A percentile compares a stretch with the other conserved stretches of the same genome.
phyloP scores from a whole-genome alignment of 2,888 invertebrate genomes.

The Tethea ocularis region DNA sequence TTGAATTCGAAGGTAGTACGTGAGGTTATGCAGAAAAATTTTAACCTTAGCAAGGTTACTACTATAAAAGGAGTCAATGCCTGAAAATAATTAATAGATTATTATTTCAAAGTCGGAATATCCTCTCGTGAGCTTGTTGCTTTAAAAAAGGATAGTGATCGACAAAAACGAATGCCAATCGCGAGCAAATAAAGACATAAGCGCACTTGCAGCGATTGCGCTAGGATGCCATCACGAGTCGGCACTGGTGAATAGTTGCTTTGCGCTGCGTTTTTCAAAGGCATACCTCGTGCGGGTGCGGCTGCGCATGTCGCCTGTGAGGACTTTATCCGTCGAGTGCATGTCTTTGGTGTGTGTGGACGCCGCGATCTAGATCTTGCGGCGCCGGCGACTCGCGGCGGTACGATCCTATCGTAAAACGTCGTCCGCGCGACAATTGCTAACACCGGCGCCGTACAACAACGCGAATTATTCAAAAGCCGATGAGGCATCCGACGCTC shows the following conservation, averaged over 20 bases:
- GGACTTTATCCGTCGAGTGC: slow-evolving; percentile 77
- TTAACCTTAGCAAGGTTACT: not conserved
- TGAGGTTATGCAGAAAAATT: not conserved
- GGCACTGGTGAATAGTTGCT: slow-evolving; percentile 43
- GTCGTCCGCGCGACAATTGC: slow-evolving; percentile 75
- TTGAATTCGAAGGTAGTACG: not conserved
- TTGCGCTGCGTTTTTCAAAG: slow-evolving; percentile 69
- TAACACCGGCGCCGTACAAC: slow-evolving; percentile 71
- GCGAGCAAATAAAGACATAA: slow-evolving; percentile 35
- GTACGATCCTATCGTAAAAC: slow-evolving; percentile 75
- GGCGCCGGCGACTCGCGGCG: slow-evolving; percentile 61
- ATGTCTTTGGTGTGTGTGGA: slow-evolving; percentile 70
- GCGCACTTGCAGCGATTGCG: slow-evolving; percentile 40
- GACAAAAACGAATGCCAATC: slow-evolving; percentile 3
- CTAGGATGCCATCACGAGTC: slow-evolving; percentile 76
- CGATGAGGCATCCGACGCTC: slow-evolving; percentile 49
- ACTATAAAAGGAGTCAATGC: not conserved
- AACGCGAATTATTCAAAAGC: slow-evolving; percentile 72
- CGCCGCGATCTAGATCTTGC: slow-evolving; percentile 78
- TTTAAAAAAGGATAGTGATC: slow-evolving; percentile 6
- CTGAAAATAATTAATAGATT: not conserved
- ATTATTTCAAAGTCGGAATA: not conserved
- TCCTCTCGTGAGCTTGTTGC: no score
- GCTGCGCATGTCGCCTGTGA: slow-evolving; percentile 67
- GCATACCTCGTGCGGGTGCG: slow-evolving; percentile 59